These are phyloP conservation scores for Saiga tatarica DNA, from an alignment of 2,113 vertebrate genomes.

Conservation along the genomic window DNA sequence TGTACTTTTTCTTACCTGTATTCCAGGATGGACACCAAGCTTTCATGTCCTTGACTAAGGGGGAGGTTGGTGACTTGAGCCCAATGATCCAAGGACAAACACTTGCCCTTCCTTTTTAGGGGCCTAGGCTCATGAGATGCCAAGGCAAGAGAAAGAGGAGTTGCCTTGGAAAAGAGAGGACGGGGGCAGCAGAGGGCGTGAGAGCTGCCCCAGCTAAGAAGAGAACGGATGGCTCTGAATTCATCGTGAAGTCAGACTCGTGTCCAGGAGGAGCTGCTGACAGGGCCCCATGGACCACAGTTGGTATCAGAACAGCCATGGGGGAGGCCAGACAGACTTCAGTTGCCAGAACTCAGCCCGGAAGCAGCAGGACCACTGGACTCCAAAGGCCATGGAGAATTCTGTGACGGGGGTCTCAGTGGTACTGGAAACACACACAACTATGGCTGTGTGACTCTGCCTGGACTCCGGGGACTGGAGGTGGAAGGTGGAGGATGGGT, in stretches of 20 bases:
- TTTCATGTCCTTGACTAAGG: background rate
- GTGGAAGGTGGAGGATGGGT: background rate
- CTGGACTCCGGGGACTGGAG: background rate
- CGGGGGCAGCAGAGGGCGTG: background rate
- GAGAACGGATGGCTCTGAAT: background rate
- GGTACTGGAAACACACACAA: accelerated
- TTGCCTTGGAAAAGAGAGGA: background rate
- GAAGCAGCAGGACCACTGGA: background rate
- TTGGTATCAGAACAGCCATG: background rate
- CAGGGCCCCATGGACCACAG: background rate
- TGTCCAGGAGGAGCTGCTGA: background rate
- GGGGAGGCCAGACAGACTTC: background rate
- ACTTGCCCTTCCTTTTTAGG: background rate
- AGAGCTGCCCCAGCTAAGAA: background rate
- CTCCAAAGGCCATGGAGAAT: background rate
- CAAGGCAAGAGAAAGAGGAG: background rate
- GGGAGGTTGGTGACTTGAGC: background rate
- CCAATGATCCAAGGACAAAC: background rate
- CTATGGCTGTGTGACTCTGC: background rate
- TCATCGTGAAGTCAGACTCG: background rate
- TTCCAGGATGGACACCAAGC: background rate
- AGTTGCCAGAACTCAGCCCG: background rate
- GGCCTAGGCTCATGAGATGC: background rate
- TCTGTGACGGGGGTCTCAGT: background rate
- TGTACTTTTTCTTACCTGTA: background rate